These are phyloP conservation scores for Ooceraea biroi DNA, from an alignment of 1,140 invertebrate genomes.

Conservation along the genomic window DNA sequence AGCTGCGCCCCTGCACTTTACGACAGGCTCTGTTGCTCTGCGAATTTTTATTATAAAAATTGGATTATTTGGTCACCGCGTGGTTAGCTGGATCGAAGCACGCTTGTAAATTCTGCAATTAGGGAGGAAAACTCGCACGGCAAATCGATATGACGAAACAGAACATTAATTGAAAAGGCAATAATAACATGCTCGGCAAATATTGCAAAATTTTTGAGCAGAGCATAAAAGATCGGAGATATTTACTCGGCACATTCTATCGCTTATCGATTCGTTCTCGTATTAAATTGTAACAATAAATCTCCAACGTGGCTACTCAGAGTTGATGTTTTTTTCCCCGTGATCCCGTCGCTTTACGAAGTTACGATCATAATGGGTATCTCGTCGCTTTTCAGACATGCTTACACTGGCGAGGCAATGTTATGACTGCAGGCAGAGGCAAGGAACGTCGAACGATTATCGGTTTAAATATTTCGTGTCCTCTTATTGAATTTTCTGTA, in stretches of 20 bases:
- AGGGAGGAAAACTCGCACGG: background rate
- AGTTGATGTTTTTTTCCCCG: background rate
- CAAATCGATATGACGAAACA: no score
- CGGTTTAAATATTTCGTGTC: constrained; percentile 65
- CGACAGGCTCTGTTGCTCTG: background rate
- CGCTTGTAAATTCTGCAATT: background rate
- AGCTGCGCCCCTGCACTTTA: constrained; percentile 22
- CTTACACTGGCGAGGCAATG: constrained; percentile 20
- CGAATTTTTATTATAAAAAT: constrained; percentile 3
- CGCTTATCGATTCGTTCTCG: background rate
- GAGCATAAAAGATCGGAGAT: no score
- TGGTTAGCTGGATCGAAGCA: background rate
- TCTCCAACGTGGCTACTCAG: background rate
- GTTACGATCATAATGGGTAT: constrained; percentile 3
- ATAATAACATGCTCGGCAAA: background rate
- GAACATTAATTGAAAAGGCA: background rate
- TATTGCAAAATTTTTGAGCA: no score
- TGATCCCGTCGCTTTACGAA: constrained; percentile 6
- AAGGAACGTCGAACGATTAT: constrained; percentile 58
- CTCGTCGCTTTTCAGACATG: constrained; percentile 51
- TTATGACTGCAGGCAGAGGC: constrained; percentile 35
- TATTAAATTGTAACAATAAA: constrained; percentile 27
- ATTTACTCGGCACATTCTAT: constrained; percentile 12
- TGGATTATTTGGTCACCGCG: background rate
- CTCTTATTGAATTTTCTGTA: constrained; percentile 59